phyloP scores from a whole-genome alignment of 1,140 invertebrate species.

The Bombus sibiricus region DNA sequence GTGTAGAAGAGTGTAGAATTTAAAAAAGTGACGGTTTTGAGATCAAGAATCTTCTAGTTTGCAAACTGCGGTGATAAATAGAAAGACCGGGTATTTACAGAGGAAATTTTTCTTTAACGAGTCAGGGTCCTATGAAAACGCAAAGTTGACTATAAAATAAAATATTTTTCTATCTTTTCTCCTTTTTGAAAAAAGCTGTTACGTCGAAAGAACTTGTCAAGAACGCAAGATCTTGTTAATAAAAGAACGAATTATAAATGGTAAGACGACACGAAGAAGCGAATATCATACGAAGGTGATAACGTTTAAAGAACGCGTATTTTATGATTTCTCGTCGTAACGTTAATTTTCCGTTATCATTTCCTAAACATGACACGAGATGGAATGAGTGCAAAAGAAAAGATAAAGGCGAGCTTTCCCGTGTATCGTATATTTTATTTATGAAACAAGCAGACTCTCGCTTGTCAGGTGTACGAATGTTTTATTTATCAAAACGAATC shows the following conservation, averaged over 20 bases:
- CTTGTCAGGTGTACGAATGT: neutral
- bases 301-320: neutral
- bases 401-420: neutral
- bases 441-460: neutral
- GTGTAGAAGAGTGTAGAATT: too few relatives aligned
- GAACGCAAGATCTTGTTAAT: too few relatives aligned
- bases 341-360: neutral
- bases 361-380: neutral
- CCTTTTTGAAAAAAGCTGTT: too few relatives aligned
- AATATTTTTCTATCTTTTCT: neutral
- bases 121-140: too few relatives aligned
- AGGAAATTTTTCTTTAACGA: fast-evolving
- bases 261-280: too few relatives aligned
- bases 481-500: neutral
- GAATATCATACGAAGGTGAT: too few relatives aligned
- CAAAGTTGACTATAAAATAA: neutral
- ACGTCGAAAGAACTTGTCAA: too few relatives aligned
- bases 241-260: too few relatives aligned
- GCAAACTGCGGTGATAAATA: too few relatives aligned
- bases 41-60: too few relatives aligned
- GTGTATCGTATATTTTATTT: neutral
- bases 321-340: neutral
- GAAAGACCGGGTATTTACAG: too few relatives aligned
- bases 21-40: too few relatives aligned
- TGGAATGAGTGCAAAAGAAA: neutral